Conservation (phyloP, 2,888 invertebrate genomes). For the Caenorhabditis parvicauda region DNA sequence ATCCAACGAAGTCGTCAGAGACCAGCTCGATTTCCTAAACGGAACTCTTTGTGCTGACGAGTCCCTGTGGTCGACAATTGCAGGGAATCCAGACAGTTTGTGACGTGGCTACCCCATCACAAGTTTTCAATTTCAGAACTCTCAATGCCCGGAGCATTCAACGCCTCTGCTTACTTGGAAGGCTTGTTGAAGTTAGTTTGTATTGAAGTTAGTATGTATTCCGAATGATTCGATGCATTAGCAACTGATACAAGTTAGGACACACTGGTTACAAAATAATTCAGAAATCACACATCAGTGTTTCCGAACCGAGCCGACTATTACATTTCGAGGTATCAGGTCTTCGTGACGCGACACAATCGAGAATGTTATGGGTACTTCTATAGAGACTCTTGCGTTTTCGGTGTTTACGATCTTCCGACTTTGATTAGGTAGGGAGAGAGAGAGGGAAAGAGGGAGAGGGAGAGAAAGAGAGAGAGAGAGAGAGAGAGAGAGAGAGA, state of each 20-base stretch:
- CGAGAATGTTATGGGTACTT: too few species aligned
- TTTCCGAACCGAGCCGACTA: too few species aligned
- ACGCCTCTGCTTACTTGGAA: too few species aligned
- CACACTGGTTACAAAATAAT: too few species aligned
- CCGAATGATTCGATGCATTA: too few species aligned
- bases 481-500: background rate
- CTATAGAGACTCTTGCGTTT: constrained; percentile 23
- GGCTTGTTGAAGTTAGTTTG: too few species aligned
- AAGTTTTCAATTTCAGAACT: constrained; percentile 7
- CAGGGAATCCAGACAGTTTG: constrained; percentile 27
- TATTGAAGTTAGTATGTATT: too few species aligned
- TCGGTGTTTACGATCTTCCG: constrained; percentile 22
- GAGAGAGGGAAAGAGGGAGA: background rate
- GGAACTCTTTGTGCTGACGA: constrained; percentile 30
- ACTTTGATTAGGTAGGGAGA: constrained; percentile 8
- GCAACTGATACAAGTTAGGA: too few species aligned
- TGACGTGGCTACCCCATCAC: background rate
- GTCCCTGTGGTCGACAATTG: constrained; percentile 30
- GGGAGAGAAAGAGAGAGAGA: background rate
- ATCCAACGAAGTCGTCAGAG: constrained; percentile 4
- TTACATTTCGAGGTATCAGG: constrained; percentile 37
- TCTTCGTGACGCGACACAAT: too few species aligned
- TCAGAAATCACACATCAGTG: too few species aligned
- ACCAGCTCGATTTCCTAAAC: constrained; percentile 21
- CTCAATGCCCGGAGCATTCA: constrained; percentile 24